Evolutionary conservation across 2,797 vertebrate genomes (phyloP), one percentile per base, ranked within the genome.

Genomic region (Scarus forsteni): DNA sequence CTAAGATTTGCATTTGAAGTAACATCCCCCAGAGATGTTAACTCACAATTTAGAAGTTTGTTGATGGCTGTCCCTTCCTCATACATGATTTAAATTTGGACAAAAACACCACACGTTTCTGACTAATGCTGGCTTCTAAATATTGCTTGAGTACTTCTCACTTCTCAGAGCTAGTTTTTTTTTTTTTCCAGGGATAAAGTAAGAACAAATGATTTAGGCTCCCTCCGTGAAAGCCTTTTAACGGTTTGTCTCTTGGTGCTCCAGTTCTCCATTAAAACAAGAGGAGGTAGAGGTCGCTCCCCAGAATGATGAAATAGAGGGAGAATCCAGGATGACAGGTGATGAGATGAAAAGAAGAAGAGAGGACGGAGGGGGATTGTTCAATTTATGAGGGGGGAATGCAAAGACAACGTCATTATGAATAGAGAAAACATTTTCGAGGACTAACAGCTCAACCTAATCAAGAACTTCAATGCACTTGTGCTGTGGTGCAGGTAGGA

Each of bases 191-290:
- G 63, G 74, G 38, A 66, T n/a, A n/a, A 34, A 11, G 0, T 52
- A 54, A 19, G 64, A 39, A 49, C 8, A 0, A 50, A 49, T 60
- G 58, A 82, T 77, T 85, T 60, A 77, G 57, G 27, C 43, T 42
- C 34, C 14, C 49, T 75, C 27, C 11, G 40, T 77, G 70, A 88
- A 73, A 89, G 76, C 70, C 73, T 77, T 79, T 16, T 75, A 77
- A 77, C 77, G 45, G 60, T 52, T 60, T 62, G 40, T 80, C 79
- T 81, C 75, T 48, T 79, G 88, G 52, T 77, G 54, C 69, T 75
- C 7, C 59, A 51, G 53, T 51, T 64, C 14, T 75, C 82, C 85
- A 89, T 86, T 87, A 86, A 66, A 44, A 72, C 27, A 27, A 4
- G 43, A 10, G 34, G 40, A 62, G 4, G 27, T 59, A 76, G 58